phyloP scores from a whole-genome alignment of 2,797 vertebrate genomes.

The Cirrhinus molitorella region DNA sequence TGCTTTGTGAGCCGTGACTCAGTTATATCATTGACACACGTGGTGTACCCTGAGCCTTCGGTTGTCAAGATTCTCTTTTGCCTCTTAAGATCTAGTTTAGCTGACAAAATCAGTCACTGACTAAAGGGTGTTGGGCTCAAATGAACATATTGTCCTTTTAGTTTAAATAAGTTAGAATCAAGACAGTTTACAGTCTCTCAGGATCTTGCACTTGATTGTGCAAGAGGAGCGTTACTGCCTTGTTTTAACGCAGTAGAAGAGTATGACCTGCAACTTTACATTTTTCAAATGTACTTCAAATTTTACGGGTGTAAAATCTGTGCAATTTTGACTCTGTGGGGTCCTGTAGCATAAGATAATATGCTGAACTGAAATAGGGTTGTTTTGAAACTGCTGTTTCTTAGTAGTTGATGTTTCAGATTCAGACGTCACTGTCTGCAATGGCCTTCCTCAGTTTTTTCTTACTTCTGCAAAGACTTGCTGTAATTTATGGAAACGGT shows the following conservation, averaged over 20 bases:
- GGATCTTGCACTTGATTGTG: slow-evolving; percentile 4
- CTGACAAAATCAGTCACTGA: slow-evolving; percentile 2
- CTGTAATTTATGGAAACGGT: background rate
- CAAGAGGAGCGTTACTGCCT: background rate
- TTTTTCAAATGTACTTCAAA: slow-evolving; percentile 7
- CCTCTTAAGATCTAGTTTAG: slow-evolving; percentile 26
- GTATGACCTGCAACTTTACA: background rate
- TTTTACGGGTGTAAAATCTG: slow-evolving; percentile 24
- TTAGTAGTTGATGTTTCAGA: slow-evolving; percentile 5
- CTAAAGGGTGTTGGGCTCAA: background rate
- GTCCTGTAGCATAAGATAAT: slow-evolving; percentile 22
- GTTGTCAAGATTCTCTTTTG: slow-evolving; percentile 13
- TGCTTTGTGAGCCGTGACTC: slow-evolving; percentile 84
- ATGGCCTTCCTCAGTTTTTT: background rate
- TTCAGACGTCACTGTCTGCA: background rate
- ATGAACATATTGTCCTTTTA: background rate
- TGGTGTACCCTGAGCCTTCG: slow-evolving; percentile 8
- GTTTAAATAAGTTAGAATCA: slow-evolving; percentile 11
- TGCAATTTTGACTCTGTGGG: slow-evolving; percentile 24
- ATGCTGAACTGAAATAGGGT: background rate
- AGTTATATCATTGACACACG: background rate
- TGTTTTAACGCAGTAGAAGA: background rate
- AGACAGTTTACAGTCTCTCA: slow-evolving; percentile 18
- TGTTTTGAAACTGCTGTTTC: slow-evolving; percentile 3
- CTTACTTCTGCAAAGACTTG: background rate